Percentiles rank a stretch among this genome's conserved stretches.
Conservation (phyloP, 2,888 invertebrate species). For the Melolontha melolontha region DNA sequence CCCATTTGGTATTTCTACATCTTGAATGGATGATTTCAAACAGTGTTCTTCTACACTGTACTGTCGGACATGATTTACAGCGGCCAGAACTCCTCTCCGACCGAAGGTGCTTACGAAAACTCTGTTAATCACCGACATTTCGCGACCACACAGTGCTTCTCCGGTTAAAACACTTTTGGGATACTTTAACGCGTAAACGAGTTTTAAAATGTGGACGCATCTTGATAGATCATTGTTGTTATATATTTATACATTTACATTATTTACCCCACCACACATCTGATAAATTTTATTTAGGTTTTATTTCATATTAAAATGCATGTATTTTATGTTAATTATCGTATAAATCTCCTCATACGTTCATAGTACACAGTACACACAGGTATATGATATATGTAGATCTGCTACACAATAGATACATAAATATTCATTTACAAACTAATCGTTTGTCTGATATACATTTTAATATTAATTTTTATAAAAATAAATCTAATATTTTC, state of each 20-base stretch:
- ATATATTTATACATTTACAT: background rate
- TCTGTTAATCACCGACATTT: slow-evolving; percentile 39
- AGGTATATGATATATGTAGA: too few species aligned
- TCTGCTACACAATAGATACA: too few species aligned
- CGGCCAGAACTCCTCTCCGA: slow-evolving; percentile 24
- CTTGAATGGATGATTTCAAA: slow-evolving; percentile 64
- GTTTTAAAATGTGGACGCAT: slow-evolving; percentile 19
- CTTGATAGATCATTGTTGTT: slow-evolving; percentile 4
- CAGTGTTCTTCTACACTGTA: slow-evolving; percentile 19
- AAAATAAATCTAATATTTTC: too few species aligned
- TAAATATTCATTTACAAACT: too few species aligned
- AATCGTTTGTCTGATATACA: too few species aligned
- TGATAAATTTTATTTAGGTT: slow-evolving; percentile 12
- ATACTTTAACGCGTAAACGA: background rate
- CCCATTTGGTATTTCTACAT: slow-evolving; percentile 67
- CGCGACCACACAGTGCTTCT: background rate
- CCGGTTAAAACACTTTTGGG: background rate
- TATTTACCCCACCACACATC: slow-evolving; percentile 10
- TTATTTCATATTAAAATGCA: too few species aligned
- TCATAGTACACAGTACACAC: too few species aligned
- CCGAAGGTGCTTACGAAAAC: slow-evolving; percentile 27
- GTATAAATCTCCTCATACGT: too few species aligned
- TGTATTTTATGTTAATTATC: too few species aligned
- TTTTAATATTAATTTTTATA: too few species aligned
- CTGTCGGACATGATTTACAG: slow-evolving; percentile 15